Conservation (phyloP, 2,113 vertebrate species). For the Tachysurus fulvidraco region DNA sequence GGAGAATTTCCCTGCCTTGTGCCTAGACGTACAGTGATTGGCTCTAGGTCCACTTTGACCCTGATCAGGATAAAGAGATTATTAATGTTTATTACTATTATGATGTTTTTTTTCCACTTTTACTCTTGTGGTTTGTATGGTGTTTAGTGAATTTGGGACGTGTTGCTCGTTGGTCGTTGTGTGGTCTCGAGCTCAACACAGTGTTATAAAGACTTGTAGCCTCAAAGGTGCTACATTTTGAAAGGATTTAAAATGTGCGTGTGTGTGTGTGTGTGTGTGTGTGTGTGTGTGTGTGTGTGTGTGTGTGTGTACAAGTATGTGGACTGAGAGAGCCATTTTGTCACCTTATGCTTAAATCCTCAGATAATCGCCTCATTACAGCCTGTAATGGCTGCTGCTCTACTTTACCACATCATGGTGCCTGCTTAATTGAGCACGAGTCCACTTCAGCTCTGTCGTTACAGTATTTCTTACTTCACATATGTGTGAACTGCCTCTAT, state of each 20-base stretch:
- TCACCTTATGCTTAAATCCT: conserved; percentile 23
- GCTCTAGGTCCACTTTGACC: background rate
- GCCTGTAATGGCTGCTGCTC: background rate
- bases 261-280: background rate
- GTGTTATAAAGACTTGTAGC: background rate
- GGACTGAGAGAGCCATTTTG: conserved; percentile 4
- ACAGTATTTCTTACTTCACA: background rate
- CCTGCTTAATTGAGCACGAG: background rate
- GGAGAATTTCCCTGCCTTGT: background rate
- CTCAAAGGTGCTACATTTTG: background rate
- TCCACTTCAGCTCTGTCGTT: background rate
- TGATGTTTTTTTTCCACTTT: background rate
- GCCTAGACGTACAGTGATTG: background rate
- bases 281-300: conserved; percentile 1
- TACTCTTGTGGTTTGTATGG: background rate
- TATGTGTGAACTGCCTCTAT: background rate
- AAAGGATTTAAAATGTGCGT: background rate
- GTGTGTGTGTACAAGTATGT: background rate
- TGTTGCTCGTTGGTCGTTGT: too few species aligned
- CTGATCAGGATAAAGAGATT: background rate
- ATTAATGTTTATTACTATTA: background rate
- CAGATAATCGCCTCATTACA: conserved; percentile 17
- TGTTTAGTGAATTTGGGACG: background rate
- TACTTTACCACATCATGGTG: background rate
- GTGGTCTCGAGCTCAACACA: background rate